phyloP scores from a whole-genome alignment of 2,113 vertebrate species.

The Mus musculus region GRCm39 chr14:20217001-20217500 shows the following conservation, averaged over 20 bases:
- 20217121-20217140: neutral
- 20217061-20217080: neutral
- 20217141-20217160: neutral
- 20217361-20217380: slow-evolving; percentile 43
- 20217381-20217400: slow-evolving; percentile 25
- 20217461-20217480: slow-evolving; percentile 21
- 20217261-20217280: neutral
- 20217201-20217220: neutral
- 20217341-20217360: slow-evolving; percentile 29
- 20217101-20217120: neutral
- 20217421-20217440: slow-evolving; percentile 54
- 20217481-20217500: slow-evolving; percentile 38
- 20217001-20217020: neutral
- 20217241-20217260: neutral
- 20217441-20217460: slow-evolving; percentile 16
- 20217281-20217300: neutral
- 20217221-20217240: neutral
- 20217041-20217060: neutral
- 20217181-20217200: neutral
- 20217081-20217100: fast-evolving
- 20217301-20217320: neutral
- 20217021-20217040: neutral
- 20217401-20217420: neutral
- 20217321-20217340: neutral
- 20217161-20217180: neutral